These are phyloP conservation scores for Papilio demoleus DNA, from an alignment of 2,888 invertebrate species.

Conservation along the genomic window DNA sequence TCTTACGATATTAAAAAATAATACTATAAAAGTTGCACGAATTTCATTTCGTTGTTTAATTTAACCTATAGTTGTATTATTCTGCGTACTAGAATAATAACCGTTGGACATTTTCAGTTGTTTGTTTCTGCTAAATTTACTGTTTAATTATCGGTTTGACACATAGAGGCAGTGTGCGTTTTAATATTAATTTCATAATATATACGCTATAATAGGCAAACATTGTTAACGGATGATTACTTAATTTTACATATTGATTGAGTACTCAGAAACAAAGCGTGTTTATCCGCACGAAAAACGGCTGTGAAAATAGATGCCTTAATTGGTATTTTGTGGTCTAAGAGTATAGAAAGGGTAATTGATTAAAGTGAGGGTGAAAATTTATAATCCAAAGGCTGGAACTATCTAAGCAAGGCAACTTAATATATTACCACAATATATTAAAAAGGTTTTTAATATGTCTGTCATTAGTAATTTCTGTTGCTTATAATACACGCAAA, in stretches of 20 bases:
- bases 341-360: neutral
- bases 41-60: neutral
- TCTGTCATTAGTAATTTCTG: neutral
- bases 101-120: slow-evolving; percentile 9
- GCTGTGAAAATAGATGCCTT: neutral
- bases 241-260: slow-evolving; percentile 17
- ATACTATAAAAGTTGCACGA: neutral
- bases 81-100: slow-evolving; percentile 1
- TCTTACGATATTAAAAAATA: neutral
- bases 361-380: neutral
- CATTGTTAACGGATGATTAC: slow-evolving; percentile 27
- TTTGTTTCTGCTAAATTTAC: slow-evolving; percentile 33
- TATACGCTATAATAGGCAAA: slow-evolving; percentile 21
- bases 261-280: slow-evolving; percentile 1
- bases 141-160: slow-evolving; percentile 33
- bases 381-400: neutral
- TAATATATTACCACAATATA: neutral
- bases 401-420: neutral
- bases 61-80: neutral
- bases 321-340: neutral
- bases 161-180: neutral
- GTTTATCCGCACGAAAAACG: slow-evolving; percentile 8
- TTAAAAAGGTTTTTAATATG: neutral
- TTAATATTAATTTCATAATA: slow-evolving; percentile 24
- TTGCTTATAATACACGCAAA: too few relatives aligned